Conservation (phyloP, 2,797 vertebrate genomes). For the Clamator glandarius region DNA sequence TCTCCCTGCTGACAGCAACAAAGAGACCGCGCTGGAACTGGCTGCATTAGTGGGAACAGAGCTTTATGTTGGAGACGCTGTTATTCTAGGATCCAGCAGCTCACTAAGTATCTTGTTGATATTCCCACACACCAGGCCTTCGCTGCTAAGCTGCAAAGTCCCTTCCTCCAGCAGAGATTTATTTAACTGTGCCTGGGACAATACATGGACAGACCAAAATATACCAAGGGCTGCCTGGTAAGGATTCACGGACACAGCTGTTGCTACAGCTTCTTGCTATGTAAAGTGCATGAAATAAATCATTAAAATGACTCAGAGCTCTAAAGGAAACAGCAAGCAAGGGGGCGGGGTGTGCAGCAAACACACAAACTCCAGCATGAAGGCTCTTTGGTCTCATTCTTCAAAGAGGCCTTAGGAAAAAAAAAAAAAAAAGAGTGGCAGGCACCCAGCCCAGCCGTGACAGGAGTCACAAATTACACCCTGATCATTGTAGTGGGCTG, state of each 20-base stretch:
- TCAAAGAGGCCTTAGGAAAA: constrained; percentile 54
- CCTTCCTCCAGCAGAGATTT: constrained; percentile 17
- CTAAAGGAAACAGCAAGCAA: constrained; percentile 23
- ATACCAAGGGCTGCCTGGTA: background rate
- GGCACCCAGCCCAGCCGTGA: constrained; percentile 9
- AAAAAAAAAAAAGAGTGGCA: background rate
- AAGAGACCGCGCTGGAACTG: rapidly evolving
- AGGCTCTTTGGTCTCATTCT: constrained; percentile 55
- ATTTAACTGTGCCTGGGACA: constrained; percentile 5
- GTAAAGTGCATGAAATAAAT: constrained; percentile 63
- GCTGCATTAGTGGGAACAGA: background rate
- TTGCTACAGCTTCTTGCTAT: constrained; percentile 43
- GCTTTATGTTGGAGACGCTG: background rate
- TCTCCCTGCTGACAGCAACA: background rate
- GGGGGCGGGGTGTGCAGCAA: constrained; percentile 1
- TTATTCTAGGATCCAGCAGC: background rate
- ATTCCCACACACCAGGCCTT: background rate
- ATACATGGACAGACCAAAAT: background rate
- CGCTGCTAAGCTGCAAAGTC: background rate
- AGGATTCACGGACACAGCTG: constrained; percentile 19
- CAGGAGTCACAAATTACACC: constrained; percentile 43
- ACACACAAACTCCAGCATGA: background rate
- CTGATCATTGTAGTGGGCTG: constrained; percentile 29
- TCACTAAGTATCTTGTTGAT: background rate
- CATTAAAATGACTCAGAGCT: background rate